Evolutionary conservation across 2,888 invertebrate genomes (phyloP).

Genomic region (Parapristionchus giblindavisi): DNA sequence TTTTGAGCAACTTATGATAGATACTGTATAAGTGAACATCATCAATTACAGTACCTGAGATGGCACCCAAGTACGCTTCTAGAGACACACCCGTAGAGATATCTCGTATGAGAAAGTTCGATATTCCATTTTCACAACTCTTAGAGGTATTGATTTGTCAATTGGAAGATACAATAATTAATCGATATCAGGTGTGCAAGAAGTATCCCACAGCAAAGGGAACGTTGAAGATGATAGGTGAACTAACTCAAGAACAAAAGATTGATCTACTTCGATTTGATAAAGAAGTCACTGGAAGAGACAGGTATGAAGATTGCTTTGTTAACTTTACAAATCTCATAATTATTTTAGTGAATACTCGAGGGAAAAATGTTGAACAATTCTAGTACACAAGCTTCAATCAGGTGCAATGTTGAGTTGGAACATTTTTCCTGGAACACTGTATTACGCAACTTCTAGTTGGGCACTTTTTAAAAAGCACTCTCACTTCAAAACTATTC

Average conservation of each 20-base stretch:
- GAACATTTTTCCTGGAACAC: no score
- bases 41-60: slow-evolving; percentile 19
- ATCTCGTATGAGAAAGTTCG: slow-evolving; percentile 1
- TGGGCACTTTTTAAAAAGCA: no score
- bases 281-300: slow-evolving; percentile 15
- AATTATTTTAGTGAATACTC: background rate
- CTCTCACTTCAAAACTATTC: no score
- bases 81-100: slow-evolving; percentile 22
- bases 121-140: no score
- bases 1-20: no score
- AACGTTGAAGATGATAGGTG: background rate
- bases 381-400: no score
- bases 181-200: background rate
- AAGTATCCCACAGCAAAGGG: background rate
- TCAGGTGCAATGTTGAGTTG: no score
- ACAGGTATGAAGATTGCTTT: background rate
- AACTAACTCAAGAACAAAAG: slow-evolving; percentile 1
- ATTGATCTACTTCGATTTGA: slow-evolving; percentile 21
- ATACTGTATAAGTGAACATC: no score
- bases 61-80: slow-evolving; percentile 8
- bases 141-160: no score
- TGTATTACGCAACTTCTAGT: no score
- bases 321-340: background rate
- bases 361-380: no score
- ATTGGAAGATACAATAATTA: no score